Conservation (phyloP, 2,113 vertebrate genomes). For the Pipra filicauda region DNA sequence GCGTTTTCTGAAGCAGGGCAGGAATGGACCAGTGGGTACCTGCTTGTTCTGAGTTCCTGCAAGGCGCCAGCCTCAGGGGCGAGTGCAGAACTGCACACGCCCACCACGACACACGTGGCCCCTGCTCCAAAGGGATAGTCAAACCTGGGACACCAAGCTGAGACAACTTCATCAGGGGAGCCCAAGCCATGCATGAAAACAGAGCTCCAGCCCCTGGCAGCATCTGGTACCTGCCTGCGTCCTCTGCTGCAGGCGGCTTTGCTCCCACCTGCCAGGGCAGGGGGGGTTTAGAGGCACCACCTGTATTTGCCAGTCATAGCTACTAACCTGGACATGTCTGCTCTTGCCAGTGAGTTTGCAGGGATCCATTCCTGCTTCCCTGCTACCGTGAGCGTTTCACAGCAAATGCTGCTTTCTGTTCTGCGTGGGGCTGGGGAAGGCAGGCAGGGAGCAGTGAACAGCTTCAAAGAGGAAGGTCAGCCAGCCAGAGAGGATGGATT, state of each 20-base stretch:
- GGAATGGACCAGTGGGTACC: not conserved
- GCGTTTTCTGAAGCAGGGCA: not conserved
- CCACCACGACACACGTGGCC: not conserved
- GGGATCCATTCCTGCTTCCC: not conserved
- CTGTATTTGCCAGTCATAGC: not conserved
- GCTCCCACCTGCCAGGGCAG: not conserved
- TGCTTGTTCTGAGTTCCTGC: not conserved
- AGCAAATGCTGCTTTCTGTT: not conserved
- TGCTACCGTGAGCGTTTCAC: not conserved
- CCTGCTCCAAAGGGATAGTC: not conserved
- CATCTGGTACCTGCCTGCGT: constrained; percentile 1
- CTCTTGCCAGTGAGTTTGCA: not conserved
- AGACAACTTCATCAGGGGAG: not conserved
- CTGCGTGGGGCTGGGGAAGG: not conserved
- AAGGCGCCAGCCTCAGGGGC: not conserved
- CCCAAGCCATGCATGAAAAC: not conserved
- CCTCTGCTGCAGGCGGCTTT: not conserved
- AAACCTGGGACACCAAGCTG: not conserved
- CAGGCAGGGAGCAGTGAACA: not conserved
- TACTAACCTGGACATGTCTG: not conserved
- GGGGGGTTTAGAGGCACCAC: not conserved
- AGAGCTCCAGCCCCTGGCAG: constrained; percentile 58
- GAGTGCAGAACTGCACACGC: not conserved
- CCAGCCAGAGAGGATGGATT: constrained; percentile 1
- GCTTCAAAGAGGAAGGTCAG: constrained; percentile 45